Conservation (phyloP, 2,113 vertebrate genomes). For the Chlorodrepanis virens region DNA sequence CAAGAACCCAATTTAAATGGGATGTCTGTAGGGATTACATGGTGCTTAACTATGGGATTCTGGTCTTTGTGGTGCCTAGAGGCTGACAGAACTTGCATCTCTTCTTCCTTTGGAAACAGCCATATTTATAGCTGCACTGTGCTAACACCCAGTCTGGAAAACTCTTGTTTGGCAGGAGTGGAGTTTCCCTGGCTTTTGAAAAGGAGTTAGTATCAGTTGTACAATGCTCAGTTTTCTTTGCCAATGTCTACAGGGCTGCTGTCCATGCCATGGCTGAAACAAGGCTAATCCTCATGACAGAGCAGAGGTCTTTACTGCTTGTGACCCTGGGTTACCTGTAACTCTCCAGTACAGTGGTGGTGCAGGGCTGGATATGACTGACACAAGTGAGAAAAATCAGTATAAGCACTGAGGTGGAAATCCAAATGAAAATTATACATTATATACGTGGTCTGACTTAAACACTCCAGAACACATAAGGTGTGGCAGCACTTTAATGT, state of each 20-base stretch:
- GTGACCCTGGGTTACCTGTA: neutral
- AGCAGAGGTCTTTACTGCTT: neutral
- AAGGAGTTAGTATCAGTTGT: neutral
- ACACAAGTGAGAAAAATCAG: neutral
- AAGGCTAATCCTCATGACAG: neutral
- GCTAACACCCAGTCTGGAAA: neutral
- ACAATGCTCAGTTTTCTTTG: neutral
- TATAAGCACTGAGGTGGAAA: neutral
- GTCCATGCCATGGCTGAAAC: neutral
- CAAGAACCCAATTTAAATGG: constrained; percentile 33
- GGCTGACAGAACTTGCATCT: neutral
- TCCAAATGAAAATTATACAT: neutral
- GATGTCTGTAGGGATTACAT: constrained; percentile 30
- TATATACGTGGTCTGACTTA: neutral
- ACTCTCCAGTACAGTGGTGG: neutral
- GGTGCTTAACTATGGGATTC: constrained; percentile 4
- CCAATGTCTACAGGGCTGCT: neutral
- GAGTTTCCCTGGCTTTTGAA: neutral
- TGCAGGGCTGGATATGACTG: neutral
- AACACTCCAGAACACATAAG: neutral
- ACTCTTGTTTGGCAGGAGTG: neutral
- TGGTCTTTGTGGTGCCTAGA: neutral
- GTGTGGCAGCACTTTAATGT: neutral
- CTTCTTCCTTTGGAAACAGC: neutral
- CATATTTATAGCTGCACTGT: neutral